Evolutionary conservation across 2,888 invertebrate genomes (phyloP).

Genomic region (Ophion obscuratus): DNA sequence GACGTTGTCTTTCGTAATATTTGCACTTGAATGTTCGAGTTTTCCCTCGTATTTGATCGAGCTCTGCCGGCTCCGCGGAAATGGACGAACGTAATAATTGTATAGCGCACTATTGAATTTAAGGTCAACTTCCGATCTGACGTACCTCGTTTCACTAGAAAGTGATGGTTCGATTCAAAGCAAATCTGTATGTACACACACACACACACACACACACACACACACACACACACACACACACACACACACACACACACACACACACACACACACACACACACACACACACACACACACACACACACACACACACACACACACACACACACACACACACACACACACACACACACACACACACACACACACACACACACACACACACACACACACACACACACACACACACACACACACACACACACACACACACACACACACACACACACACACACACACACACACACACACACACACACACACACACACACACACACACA

Average conservation of each 20-base stretch:
- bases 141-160: conserved; percentile 42
- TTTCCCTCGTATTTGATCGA: conserved; percentile 42
- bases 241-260: too few species aligned
- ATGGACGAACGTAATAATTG: conserved; percentile 53
- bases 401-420: not conserved
- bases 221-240: conserved; percentile 1
- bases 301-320: too few species aligned
- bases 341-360: too few species aligned
- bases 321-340: not conserved
- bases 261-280: too few species aligned
- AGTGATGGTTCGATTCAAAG: conserved; percentile 37
- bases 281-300: too few species aligned
- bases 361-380: too few species aligned
- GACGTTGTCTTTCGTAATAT: conserved; percentile 22
- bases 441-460: not conserved
- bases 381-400: too few species aligned
- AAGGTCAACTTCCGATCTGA: conserved; percentile 47
- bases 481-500: too few species aligned
- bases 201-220: not conserved
- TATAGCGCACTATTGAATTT: conserved; percentile 55
- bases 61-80: conserved; percentile 25
- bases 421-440: not conserved
- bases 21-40: conserved; percentile 11
- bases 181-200: not conserved
- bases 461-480: too few species aligned